These are phyloP conservation scores for Heliconius nattereri DNA, from an alignment of 1,140 invertebrate species.

Conservation along the genomic window DNA sequence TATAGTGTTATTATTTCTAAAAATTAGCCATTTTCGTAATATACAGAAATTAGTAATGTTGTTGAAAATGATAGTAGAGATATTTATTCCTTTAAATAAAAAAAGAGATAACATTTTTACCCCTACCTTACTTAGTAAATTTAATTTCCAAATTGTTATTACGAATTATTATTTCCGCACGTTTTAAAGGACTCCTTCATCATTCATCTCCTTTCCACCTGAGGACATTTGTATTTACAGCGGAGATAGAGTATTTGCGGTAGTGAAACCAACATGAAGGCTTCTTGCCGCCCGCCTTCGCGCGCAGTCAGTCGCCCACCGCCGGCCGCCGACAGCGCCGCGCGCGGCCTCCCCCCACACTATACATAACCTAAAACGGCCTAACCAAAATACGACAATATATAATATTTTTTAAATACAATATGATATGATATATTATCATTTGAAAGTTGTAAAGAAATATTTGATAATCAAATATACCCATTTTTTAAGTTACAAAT, in stretches of 20 bases:
- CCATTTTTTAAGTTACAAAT: slow-evolving; percentile 10
- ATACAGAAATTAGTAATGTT: neutral
- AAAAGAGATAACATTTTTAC: neutral
- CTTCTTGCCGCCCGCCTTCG: slow-evolving; percentile 57
- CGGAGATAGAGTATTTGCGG: slow-evolving; percentile 35
- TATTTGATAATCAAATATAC: neutral
- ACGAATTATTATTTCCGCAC: neutral
- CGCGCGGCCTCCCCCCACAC: slow-evolving; percentile 54
- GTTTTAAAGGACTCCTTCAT: neutral
- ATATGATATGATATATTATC: slow-evolving; percentile 19
- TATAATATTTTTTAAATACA: slow-evolving; percentile 4
- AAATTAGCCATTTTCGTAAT: no score
- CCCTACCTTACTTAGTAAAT: neutral
- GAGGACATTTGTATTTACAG: slow-evolving; percentile 25
- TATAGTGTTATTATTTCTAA: neutral
- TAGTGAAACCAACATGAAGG: slow-evolving; percentile 18
- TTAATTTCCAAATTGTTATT: neutral
- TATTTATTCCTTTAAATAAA: neutral
- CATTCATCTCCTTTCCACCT: slow-evolving; percentile 36
- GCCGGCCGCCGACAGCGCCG: slow-evolving; percentile 64
- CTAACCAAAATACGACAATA: slow-evolving; percentile 41
- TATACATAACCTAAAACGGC: slow-evolving; percentile 69
- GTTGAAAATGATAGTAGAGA: neutral
- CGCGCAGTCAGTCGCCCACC: slow-evolving; percentile 66
- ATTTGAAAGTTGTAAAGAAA: neutral